Base-by-base conservation (phyloP, 2,888 invertebrate genomes). In the Tiliacea aurago region DNA sequence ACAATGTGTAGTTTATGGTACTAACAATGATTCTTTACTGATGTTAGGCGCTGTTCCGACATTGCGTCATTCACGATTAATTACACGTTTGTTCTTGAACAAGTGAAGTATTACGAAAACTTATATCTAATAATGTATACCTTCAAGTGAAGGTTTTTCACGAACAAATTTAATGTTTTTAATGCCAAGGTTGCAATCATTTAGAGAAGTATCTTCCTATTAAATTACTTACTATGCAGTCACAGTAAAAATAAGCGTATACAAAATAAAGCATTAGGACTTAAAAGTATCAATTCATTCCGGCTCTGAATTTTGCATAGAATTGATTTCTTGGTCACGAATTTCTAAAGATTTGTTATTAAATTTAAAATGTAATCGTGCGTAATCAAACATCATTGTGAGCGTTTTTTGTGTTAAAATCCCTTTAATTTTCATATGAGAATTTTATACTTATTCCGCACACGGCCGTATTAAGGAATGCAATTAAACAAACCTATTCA, bases 141-240 rank as follows among this genome's bases (percentile, higher is more conserved):
- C 33, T 63, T 70, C 41, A 55, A 59, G 41, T 70, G 84, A 81
- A 81, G 81, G 81, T 71, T 84, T 80, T 84, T 51, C 66, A 71
- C 28, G 45, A 59, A 69, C 45, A 68, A 55, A n/a, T n/a, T n/a
- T n/a, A n/a, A 18, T 62, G 23, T 41, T 75, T 65, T 62, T 33
- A 77, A 68, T 68, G 64, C 11, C 68, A 81, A 80, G 82, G 80
- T 62, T 56, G 20, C 23, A n/a, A 45, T 13, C 4, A 47, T 53
- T 58, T 58, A 45, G 6, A 69, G 63, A 62, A 58, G 11, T 81
- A 20, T 13, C 20, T 49, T 49, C 18, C 13, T 61, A 20, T 65
- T 20, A 23, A 33, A 61, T 62, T 64, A 10, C 20, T 41, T 28
- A 56, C 33, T 55, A 13, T 37, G 11, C 1, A 62, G 28, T 37